phyloP scores from a whole-genome alignment of 2,113 vertebrate species.

The Ophiodon elongatus region DNA sequence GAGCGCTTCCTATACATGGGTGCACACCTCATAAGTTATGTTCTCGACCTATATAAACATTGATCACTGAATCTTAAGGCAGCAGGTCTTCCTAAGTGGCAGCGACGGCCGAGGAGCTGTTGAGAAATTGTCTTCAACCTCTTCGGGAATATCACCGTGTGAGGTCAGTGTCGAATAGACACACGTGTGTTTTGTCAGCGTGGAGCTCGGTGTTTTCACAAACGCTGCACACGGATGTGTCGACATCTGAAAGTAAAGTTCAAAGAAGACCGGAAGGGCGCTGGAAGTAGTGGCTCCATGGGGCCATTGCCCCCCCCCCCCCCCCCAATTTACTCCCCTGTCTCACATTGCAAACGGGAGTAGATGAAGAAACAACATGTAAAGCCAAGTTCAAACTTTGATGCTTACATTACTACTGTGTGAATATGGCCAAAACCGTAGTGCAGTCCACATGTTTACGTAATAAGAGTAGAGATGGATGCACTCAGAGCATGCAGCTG shows the following conservation, averaged over 20 bases:
- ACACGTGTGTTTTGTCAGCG: slow-evolving; percentile 45
- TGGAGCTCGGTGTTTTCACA: slow-evolving; percentile 27
- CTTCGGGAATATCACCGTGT: slow-evolving; percentile 11
- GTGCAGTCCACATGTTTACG: too few species aligned
- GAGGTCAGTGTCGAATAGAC: slow-evolving; percentile 17
- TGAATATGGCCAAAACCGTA: too few species aligned
- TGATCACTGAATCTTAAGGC: not conserved
- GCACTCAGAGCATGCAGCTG: too few species aligned
- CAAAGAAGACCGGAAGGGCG: too few species aligned
- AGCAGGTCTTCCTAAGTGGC: slow-evolving; percentile 6
- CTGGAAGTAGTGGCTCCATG: too few species aligned
- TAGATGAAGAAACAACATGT: too few species aligned
- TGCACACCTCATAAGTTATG: not conserved
- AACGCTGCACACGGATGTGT: not conserved
- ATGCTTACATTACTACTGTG: too few species aligned
- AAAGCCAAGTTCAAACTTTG: too few species aligned
- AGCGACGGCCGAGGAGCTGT: not conserved
- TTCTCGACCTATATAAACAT: not conserved
- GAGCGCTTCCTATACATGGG: not conserved
- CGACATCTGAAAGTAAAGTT: not conserved
- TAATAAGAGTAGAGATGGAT: too few species aligned
- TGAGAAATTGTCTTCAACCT: not conserved
- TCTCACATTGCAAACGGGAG: too few species aligned
- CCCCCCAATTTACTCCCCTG: too few species aligned
- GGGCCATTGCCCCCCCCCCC: too few species aligned